Conservation (phyloP, 2,797 vertebrate species). For the Menidia menidia region DNA sequence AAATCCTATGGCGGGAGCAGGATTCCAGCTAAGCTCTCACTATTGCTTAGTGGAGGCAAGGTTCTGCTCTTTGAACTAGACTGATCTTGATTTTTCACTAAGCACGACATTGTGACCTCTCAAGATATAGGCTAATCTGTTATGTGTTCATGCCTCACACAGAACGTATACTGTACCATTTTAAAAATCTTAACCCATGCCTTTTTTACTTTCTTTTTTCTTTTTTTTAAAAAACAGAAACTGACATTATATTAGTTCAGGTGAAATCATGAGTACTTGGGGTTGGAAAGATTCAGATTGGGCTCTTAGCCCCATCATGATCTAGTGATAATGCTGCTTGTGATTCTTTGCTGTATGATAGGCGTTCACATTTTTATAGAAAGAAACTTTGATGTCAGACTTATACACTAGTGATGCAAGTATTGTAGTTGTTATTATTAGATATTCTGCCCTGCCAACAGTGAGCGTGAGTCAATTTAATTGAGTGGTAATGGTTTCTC, state of each 20-base stretch:
- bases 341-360: slow-evolving; percentile 20
- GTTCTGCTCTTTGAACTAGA: slow-evolving; percentile 9
- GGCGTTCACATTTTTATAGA: slow-evolving; percentile 12
- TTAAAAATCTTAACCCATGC: neutral
- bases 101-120: neutral
- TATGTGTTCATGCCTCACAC: too few species aligned
- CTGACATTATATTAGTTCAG: too few species aligned
- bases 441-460: slow-evolving; percentile 52
- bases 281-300: neutral
- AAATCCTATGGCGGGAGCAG: slow-evolving; percentile 56
- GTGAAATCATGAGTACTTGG: neutral
- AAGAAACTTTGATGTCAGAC: slow-evolving; percentile 23
- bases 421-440: slow-evolving; percentile 57
- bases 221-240: too few species aligned
- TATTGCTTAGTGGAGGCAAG: slow-evolving; percentile 20
- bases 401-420: slow-evolving; percentile 36
- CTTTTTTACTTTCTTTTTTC: neutral
- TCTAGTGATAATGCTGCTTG: too few species aligned
- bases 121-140: neutral
- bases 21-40: neutral
- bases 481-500: slow-evolving; percentile 45
- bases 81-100: neutral
- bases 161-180: neutral
- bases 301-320: too few species aligned
- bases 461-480: slow-evolving; percentile 52